Conservation (phyloP, 2,797 vertebrate genomes). For the Xiphophorus birchmanni region DNA sequence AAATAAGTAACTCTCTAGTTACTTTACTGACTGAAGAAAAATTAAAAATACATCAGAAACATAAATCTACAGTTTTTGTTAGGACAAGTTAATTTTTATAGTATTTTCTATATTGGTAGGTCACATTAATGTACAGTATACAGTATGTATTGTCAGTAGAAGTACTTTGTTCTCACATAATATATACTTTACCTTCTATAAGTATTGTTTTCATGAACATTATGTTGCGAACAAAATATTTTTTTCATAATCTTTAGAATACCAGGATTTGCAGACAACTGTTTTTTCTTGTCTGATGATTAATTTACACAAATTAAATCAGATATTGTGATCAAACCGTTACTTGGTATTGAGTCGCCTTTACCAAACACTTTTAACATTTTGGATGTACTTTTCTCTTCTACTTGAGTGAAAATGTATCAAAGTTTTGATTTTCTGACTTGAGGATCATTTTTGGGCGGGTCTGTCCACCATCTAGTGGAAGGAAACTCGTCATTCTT, state of each 20-base stretch:
- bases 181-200: neutral
- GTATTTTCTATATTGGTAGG: neutral
- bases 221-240: neutral
- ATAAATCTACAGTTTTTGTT: neutral
- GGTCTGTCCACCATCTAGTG: neutral
- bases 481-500: neutral
- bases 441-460: neutral
- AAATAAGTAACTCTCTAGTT: neutral
- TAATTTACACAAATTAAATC: neutral
- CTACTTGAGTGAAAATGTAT: neutral
- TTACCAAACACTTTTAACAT: neutral
- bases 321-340: neutral
- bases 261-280: neutral
- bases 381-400: neutral
- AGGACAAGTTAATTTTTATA: neutral
- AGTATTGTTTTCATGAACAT: neutral
- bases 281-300: neutral
- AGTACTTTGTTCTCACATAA: neutral
- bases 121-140: neutral
- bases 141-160: neutral
- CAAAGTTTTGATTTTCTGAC: neutral
- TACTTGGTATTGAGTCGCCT: too few relatives aligned
- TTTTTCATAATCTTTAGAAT: neutral
- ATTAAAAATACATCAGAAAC: neutral
- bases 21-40: neutral